Evolutionary conservation across 2,113 vertebrate genomes (phyloP), one percentile per base, ranked within the genome.

Genomic region (Mungos mungo): DNA sequence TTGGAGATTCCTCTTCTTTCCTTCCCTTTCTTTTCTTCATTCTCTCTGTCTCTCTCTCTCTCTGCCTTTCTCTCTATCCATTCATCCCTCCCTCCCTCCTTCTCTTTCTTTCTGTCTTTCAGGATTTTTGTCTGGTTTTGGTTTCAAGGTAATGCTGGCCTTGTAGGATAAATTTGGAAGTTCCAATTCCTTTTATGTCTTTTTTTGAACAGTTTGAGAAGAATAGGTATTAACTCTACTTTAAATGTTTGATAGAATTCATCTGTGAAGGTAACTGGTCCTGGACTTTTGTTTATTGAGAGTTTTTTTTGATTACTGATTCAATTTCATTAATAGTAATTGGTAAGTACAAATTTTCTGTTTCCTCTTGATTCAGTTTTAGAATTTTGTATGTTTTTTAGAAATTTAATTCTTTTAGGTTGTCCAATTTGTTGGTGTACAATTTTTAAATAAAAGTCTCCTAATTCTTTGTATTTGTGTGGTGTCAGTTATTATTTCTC

Each of bases 21-120:
- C n/a, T 71, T 71, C 3, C 33, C 68, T 8, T 35, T 8, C 27
- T 25, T 27, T 4, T 27, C 27, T 2, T 7, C 63, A 0, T 35
- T 21, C 18, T 19, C 18, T 69, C 50, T 50, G 50, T 50, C 11
- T 50, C 12, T 14, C 50, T 35, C 8, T 35, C 19, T 31, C 9
- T 5, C 63, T 31, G 1, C 12, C 63, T 29, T 0, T 29, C 27
- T 12, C 1, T 65, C 4, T 27, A 47, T 47, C 63, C 12, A 14
- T 13, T 10, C 63, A 5, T 29, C 10, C 23, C 23, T 35, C 0
- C 18, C 14, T 10, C 9, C 8, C 3, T 3, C 35, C 18, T 5
- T 12, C 12, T 68, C 31, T 33, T 29, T 31, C 54, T 54, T 54
- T 54, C 5, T 65, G 13, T 29, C 27, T 65, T 66, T 66, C 27